These are phyloP conservation scores for Asobara japonica DNA, from an alignment of 1,140 invertebrate genomes.

Conservation along the genomic window DNA sequence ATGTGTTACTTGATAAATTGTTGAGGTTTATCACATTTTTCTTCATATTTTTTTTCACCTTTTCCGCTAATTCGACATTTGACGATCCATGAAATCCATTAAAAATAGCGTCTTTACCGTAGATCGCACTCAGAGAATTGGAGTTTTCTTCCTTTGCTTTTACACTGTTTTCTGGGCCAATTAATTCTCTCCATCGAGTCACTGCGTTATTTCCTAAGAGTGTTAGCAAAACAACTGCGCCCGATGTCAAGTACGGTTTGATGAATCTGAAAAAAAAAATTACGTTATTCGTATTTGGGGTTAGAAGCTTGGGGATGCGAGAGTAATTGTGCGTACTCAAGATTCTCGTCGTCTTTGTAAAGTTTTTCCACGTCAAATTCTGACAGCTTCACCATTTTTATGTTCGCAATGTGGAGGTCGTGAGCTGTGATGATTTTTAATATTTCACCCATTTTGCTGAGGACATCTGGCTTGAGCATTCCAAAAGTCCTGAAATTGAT, in stretches of 20 bases:
- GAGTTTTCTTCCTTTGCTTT: constrained; percentile 71
- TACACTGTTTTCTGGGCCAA: constrained; percentile 76
- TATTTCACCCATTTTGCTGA: constrained; percentile 79
- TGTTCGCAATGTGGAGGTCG: constrained; percentile 77
- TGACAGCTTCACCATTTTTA: constrained; percentile 76
- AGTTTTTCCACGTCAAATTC: constrained; percentile 72
- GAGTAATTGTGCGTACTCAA: too few relatives aligned
- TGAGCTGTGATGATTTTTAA: constrained; percentile 73
- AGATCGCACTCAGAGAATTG: constrained; percentile 74
- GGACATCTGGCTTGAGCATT: constrained; percentile 78
- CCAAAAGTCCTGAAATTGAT: constrained; percentile 75
- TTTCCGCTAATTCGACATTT: constrained; percentile 67
- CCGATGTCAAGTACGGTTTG: constrained; percentile 75
- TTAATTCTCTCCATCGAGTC: constrained; percentile 69
- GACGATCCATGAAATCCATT: constrained; percentile 81
- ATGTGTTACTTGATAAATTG: too few relatives aligned
- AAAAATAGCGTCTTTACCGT: constrained; percentile 76
- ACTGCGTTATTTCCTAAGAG: constrained; percentile 79
- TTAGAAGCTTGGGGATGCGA: too few relatives aligned
- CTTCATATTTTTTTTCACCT: constrained; percentile 37
- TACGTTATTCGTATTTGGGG: constrained; percentile 28
- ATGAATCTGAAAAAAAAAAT: constrained; percentile 53
- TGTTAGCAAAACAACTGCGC: constrained; percentile 78
- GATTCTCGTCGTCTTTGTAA: constrained; percentile 71
- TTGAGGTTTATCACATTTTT: too few relatives aligned